Evolutionary conservation across 2,797 vertebrate genomes (phyloP).

Genomic region (Chromis chromis): DNA sequence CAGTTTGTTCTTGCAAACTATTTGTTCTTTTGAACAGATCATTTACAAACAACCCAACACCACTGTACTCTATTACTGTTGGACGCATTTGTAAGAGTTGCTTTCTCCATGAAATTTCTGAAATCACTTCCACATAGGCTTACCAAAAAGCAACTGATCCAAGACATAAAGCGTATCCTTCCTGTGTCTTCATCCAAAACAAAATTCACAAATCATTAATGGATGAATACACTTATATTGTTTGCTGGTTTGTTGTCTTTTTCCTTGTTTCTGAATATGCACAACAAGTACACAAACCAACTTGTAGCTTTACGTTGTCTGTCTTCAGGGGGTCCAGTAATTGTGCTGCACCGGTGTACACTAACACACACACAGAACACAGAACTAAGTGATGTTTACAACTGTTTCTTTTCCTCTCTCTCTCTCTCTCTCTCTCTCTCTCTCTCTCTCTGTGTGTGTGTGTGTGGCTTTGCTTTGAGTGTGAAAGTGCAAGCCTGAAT

Average conservation of each 20-base stretch:
- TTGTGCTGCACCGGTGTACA: background rate
- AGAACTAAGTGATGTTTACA: slow-evolving; percentile 1
- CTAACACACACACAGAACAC: background rate
- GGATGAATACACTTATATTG: background rate
- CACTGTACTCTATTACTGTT: background rate
- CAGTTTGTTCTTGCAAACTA: too few relatives aligned
- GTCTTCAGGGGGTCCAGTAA: background rate
- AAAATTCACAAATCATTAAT: background rate
- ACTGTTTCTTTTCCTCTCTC: background rate
- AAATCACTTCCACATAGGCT: slow-evolving; percentile 26
- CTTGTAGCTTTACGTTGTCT: background rate
- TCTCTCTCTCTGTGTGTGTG: too few relatives aligned
- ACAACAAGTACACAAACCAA: background rate
- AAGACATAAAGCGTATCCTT: slow-evolving; percentile 14
- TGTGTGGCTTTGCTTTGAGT: slow-evolving; percentile 1
- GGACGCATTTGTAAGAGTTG: background rate
- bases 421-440: background rate
- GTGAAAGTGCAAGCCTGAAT: slow-evolving; percentile 36
- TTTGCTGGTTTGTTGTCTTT: slow-evolving; percentile 1
- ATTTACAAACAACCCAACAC: too few relatives aligned
- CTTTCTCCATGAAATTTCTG: background rate
- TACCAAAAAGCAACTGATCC: background rate
- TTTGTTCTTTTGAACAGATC: too few relatives aligned
- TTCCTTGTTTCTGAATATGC: background rate
- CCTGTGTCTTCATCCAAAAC: slow-evolving; percentile 9